Base-by-base conservation (phyloP, 2,888 invertebrate genomes). In the Salticus scenicus region DNA sequence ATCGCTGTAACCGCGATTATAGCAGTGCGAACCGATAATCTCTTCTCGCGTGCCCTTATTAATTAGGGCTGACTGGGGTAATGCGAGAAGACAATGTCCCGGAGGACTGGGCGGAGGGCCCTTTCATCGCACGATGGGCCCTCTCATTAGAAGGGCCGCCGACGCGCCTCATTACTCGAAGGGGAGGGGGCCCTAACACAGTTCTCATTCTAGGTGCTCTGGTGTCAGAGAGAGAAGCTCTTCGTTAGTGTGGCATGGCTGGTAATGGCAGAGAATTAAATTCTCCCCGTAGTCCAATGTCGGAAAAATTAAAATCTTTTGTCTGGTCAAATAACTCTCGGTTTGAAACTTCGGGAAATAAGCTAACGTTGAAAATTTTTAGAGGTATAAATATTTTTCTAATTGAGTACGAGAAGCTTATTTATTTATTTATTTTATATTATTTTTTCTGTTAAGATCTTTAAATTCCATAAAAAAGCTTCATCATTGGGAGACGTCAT, bases 11-110 rank as follows among this genome's bases (percentile, higher is more conserved):
- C 67, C 67, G 37, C 67, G 67, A 67, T 67, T 67, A 67, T 37
- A 67, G 31, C 37, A 75, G 77, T 31, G 72, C 76, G 82, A 83
- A 73, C 72, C 77, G 83, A 73, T 84, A 84, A 84, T 77, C 67
- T 77, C 72, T 76, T 83, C 77, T 84, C 83, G 83, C 83, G 83
- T 84, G 83, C 77, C n/a, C 57, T 77, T 69, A 84, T 84, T 84
- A 84, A 84, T 84, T 84, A 84, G 83, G 67, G 66, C 81, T 57
- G 74, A 51, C 67, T 30, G 47, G 47, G 72, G 83, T 77, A 84
- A 84, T 41, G 83, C 42, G 83, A 84, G 82, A 83, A 76, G 76
- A 83, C 81, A 82, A 82, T 82, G 81, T 33, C 82, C 51, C 83
- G 31, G 31, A 77, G 83, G 83, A 77, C 67, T 84, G 83, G 83